Percentiles rank a stretch among this genome's conserved stretches.
phyloP scores from a whole-genome alignment of 2,113 vertebrate genomes.

The Hystrix cristata region DNA sequence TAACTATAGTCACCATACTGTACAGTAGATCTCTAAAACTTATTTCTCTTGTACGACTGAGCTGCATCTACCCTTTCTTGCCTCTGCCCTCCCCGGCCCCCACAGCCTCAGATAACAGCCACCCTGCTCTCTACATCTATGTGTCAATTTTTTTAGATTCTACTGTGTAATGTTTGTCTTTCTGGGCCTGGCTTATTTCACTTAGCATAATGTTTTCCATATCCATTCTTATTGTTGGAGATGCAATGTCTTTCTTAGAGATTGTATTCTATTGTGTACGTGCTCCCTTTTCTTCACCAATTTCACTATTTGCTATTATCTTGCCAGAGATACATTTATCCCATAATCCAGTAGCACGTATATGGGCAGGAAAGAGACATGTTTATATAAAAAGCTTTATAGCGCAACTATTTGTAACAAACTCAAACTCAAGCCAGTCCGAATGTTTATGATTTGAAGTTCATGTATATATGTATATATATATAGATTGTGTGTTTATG shows the following conservation, averaged over 20 bases:
- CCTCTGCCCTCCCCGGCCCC: too few species aligned
- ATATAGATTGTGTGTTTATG: not conserved
- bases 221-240: not conserved
- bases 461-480: not conserved
- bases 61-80: not conserved
- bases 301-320: not conserved
- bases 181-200: not conserved
- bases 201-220: not conserved
- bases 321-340: not conserved
- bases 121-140: not conserved
- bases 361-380: not conserved
- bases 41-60: not conserved
- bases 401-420: not conserved
- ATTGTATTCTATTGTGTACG: not conserved
- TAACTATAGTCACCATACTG: not conserved
- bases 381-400: not conserved
- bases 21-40: not conserved
- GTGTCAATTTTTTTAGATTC: not conserved
- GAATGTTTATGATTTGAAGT: constrained; percentile 45
- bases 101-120: not conserved
- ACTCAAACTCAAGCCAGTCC: not conserved
- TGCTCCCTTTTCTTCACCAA: not conserved
- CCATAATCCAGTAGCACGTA: not conserved
- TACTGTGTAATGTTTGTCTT: not conserved
- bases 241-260: not conserved